Conservation (phyloP, 2,113 vertebrate genomes). For the Tautogolabrus adspersus region DNA sequence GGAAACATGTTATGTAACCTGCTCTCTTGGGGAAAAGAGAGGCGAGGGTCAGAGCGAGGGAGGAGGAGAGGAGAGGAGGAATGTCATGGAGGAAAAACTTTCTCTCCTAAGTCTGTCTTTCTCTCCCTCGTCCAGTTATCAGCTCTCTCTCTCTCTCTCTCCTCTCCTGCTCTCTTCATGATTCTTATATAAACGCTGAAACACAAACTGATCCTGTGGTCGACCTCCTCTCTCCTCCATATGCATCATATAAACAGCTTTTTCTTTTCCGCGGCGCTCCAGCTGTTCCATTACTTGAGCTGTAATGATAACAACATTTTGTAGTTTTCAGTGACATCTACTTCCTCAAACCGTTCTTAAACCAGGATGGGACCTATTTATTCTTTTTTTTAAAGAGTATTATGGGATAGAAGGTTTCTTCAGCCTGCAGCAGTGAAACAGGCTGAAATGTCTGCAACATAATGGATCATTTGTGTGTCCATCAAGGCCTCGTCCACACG, state of each 20-base stretch:
- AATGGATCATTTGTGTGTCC: too few species aligned
- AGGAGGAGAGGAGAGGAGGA: conserved; percentile 29
- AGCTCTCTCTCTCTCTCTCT: too few species aligned
- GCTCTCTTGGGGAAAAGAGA: conserved; percentile 64
- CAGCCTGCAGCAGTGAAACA: too few species aligned
- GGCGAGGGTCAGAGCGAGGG: conserved; percentile 54
- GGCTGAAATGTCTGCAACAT: too few species aligned
- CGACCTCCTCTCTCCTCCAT: not conserved
- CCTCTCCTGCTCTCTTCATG: not conserved
- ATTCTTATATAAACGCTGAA: not conserved
- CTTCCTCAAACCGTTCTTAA: not conserved
- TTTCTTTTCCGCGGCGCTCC: not conserved
- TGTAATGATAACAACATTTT: not conserved
- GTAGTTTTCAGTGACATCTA: too few species aligned
- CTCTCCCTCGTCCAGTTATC: too few species aligned
- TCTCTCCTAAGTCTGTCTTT: not conserved
- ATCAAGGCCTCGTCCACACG: too few species aligned
- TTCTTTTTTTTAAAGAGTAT: too few species aligned
- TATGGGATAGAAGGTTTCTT: too few species aligned
- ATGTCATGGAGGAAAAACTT: not conserved
- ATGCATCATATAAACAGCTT: not conserved
- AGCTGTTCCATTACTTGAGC: not conserved
- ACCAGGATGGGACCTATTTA: too few species aligned
- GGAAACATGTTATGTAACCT: conserved; percentile 83
- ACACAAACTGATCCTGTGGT: not conserved